phyloP scores from a whole-genome alignment of 2,113 vertebrate genomes.

The Jaculus jaculus region DNA sequence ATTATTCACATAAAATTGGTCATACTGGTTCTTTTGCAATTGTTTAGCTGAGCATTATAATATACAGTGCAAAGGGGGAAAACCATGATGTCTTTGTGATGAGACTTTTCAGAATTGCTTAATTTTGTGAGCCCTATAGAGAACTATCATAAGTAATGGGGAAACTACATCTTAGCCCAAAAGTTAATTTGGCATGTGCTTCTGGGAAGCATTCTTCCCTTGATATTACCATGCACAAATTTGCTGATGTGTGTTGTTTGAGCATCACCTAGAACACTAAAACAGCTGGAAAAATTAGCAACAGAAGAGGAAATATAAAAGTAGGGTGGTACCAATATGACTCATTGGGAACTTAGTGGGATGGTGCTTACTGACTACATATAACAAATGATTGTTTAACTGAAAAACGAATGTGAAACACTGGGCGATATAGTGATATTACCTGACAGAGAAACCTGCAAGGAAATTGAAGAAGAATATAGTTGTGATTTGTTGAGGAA shows the following conservation, averaged over 20 bases:
- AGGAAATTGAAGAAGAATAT: neutral
- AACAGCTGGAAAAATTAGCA: neutral
- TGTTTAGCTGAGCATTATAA: conserved; percentile 55
- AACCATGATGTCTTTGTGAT: conserved; percentile 63
- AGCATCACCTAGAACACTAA: conserved; percentile 29
- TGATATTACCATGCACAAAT: neutral
- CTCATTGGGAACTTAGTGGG: neutral
- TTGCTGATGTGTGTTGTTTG: conserved; percentile 12
- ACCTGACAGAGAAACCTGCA: neutral
- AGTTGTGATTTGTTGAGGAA: neutral
- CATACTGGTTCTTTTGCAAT: conserved; percentile 55
- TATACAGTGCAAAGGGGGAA: conserved; percentile 17
- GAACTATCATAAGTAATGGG: conserved; percentile 37
- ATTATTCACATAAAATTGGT: conserved; percentile 57
- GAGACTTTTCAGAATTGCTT: conserved; percentile 57
- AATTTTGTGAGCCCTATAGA: conserved; percentile 60
- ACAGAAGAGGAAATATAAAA: neutral
- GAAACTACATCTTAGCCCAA: neutral
- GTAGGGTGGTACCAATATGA: neutral
- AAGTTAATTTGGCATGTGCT: conserved; percentile 25
- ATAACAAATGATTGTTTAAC: neutral
- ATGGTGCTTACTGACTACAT: neutral
- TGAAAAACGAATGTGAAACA: conserved; percentile 17
- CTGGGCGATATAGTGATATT: neutral
- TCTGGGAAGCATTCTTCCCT: conserved; percentile 17